Conservation (phyloP, 2,113 vertebrate genomes). For the Bufo gargarizans region DNA sequence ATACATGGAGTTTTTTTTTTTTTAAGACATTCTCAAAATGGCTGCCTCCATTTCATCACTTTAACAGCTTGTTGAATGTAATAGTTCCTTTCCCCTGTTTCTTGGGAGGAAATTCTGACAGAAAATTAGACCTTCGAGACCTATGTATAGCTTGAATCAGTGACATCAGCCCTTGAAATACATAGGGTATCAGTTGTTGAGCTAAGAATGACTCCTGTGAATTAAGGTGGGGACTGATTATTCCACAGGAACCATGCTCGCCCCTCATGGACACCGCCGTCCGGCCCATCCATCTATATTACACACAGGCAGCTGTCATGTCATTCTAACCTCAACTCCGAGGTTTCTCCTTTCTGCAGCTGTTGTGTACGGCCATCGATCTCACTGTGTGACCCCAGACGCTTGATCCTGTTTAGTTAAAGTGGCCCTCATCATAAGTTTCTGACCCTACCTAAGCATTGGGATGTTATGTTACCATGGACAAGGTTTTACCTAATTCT, state of each 20-base stretch:
- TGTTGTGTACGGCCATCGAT: conserved; percentile 6
- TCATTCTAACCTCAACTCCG: not conserved
- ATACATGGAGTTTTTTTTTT: no score
- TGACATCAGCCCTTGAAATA: not conserved
- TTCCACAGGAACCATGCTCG: not conserved
- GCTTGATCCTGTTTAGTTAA: not conserved
- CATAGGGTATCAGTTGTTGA: conserved; percentile 15
- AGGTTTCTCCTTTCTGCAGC: conserved; percentile 46
- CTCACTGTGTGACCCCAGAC: not conserved
- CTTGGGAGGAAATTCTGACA: no score
- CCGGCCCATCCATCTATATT: conserved; percentile 1
- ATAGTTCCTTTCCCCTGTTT: no score
- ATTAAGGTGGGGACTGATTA: not conserved
- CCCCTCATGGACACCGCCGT: conserved; percentile 25
- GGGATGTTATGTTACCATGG: no score
- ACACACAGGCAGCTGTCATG: conserved; percentile 36
- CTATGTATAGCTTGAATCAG: not conserved
- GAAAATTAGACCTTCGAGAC: not conserved
- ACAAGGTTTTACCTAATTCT: not conserved
- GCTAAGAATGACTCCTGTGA: conserved; percentile 5
- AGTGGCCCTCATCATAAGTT: not conserved
- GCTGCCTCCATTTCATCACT: no score
- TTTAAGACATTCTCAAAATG: no score
- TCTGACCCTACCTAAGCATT: not conserved
- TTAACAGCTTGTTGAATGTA: no score